phyloP scores from a whole-genome alignment of 2,888 invertebrate species.

The Drosophila vallismaia region DNA sequence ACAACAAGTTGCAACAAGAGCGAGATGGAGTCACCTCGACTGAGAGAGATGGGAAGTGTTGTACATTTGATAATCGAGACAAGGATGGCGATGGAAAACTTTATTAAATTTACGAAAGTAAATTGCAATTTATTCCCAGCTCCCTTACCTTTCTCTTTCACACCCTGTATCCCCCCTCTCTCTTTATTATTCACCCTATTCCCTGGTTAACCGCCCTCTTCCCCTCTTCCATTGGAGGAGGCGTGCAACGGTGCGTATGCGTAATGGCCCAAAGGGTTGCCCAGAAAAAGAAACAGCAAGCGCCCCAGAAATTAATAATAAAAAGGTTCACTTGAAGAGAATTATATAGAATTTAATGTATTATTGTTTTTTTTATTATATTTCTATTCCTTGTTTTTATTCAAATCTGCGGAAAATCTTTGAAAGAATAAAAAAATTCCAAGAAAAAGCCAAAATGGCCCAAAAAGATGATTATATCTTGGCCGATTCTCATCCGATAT shows the following conservation, averaged over 20 bases:
- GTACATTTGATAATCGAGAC: slow-evolving; percentile 10
- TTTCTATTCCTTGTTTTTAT: not conserved
- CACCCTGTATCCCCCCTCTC: not conserved
- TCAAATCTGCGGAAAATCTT: too few relatives aligned
- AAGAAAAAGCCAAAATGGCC: too few relatives aligned
- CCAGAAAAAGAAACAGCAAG: not conserved
- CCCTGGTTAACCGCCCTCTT: not conserved
- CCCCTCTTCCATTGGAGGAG: slow-evolving; percentile 23
- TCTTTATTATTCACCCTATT: not conserved
- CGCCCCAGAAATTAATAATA: not conserved
- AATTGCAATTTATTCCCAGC: slow-evolving; percentile 69
- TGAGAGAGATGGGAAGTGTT: not conserved
- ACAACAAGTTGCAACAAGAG: slow-evolving; percentile 46
- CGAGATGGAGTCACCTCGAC: slow-evolving; percentile 7
- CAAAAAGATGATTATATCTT: too few relatives aligned
- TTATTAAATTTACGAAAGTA: slow-evolving; percentile 71
- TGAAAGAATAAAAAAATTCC: too few relatives aligned
- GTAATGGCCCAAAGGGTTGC: slow-evolving; percentile 42
- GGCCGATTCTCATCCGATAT: too few relatives aligned
- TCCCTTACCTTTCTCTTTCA: slow-evolving; percentile 26
- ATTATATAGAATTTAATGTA: not conserved
- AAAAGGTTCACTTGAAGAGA: not conserved
- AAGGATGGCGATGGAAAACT: slow-evolving; percentile 35
- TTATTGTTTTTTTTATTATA: not conserved
- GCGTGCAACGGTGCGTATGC: slow-evolving; percentile 57